Conservation (phyloP, 2,888 invertebrate genomes). For the Lepidocyrtinus sp. region DNA sequence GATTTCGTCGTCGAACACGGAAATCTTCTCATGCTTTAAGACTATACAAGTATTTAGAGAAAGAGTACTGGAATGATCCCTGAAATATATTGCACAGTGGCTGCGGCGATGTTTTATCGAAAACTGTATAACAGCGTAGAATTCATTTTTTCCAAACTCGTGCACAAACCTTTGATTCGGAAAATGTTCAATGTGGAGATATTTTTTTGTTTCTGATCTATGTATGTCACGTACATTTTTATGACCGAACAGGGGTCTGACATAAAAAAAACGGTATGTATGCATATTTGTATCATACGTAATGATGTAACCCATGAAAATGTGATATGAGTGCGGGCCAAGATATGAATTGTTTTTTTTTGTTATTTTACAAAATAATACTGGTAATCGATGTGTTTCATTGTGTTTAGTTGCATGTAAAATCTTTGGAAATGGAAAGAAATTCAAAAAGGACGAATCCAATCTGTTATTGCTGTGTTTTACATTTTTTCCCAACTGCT, state of each 20-base stretch:
- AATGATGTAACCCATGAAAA: background rate
- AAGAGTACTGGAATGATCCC: too few relatives aligned
- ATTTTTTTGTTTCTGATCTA: slow-evolving; percentile 4
- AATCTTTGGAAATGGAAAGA: slow-evolving; percentile 18
- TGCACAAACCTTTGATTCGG: slow-evolving; percentile 12
- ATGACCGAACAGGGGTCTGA: background rate
- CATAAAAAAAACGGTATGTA: background rate
- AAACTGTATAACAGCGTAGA: background rate
- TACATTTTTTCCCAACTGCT: slow-evolving; percentile 2
- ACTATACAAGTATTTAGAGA: slow-evolving; percentile 27
- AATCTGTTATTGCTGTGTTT: slow-evolving; percentile 34
- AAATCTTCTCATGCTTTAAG: background rate
- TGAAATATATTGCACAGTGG: slow-evolving; percentile 2
- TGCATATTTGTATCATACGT: slow-evolving; percentile 8
- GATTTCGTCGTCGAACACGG: slow-evolving; percentile 47
- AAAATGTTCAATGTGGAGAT: slow-evolving; percentile 29
- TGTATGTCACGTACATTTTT: slow-evolving; percentile 31
- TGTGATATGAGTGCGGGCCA: slow-evolving; percentile 16
- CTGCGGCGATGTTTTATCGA: background rate
- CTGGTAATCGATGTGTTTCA: slow-evolving; percentile 32
- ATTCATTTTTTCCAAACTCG: slow-evolving; percentile 4
- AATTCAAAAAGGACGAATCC: too few relatives aligned
- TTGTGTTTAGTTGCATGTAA: slow-evolving; percentile 37
- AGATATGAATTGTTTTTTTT: slow-evolving; percentile 18
- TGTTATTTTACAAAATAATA: slow-evolving; percentile 22